phyloP scores from a whole-genome alignment of 1,140 invertebrate genomes.

The Frieseomelitta varia region DNA sequence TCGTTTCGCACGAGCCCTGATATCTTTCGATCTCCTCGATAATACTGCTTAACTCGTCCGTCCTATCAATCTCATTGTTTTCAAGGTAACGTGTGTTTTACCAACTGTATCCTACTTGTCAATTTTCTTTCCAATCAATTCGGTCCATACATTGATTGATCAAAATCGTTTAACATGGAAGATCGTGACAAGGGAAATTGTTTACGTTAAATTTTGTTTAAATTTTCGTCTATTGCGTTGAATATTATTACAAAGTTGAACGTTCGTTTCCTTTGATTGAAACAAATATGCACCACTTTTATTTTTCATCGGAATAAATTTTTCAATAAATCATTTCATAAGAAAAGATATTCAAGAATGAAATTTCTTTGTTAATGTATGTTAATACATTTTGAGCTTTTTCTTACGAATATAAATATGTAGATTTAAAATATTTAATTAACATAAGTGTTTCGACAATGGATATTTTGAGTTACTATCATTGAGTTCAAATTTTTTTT shows the following conservation, averaged over 20 bases:
- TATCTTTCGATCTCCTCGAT: slow-evolving; percentile 8
- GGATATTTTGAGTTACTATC: not conserved
- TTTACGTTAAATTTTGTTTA: too few relatives aligned
- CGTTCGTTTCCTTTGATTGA: too few relatives aligned
- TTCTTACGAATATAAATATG: too few relatives aligned
- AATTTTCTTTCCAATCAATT: slow-evolving; percentile 1
- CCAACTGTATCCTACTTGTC: slow-evolving; percentile 7
- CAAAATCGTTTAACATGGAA: not conserved
- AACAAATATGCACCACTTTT: too few relatives aligned
- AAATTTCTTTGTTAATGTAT: not conserved
- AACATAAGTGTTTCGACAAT: not conserved
- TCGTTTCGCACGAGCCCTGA: too few relatives aligned
- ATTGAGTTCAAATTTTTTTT: not conserved
- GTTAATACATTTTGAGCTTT: too few relatives aligned
- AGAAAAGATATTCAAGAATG: not conserved
- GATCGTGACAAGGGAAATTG: too few relatives aligned
- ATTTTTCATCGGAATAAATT: not conserved
- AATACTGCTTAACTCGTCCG: slow-evolving; percentile 1
- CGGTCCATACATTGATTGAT: not conserved
- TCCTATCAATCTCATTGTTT: slow-evolving; percentile 2
- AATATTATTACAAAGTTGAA: too few relatives aligned
- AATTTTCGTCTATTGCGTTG: too few relatives aligned
- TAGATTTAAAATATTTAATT: not conserved
- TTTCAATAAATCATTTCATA: not conserved
- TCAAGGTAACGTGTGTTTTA: slow-evolving; percentile 34